Base-by-base conservation (phyloP, 1,140 invertebrate genomes). In the Anoplophora glabripennis region DNA sequence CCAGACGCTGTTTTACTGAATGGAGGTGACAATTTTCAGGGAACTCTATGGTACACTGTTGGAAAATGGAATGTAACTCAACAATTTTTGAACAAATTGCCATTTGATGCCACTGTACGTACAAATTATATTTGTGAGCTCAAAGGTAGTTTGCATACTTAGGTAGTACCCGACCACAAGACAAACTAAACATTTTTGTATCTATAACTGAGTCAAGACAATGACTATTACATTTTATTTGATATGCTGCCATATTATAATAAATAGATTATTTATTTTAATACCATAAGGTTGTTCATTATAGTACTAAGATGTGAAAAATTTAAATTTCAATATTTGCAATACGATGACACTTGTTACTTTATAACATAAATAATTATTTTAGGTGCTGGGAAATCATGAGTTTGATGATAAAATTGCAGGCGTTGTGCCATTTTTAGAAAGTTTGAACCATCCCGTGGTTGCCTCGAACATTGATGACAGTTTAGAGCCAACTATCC, bases 21-120 rank as follows among this genome's bases (percentile, higher is more conserved):
- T 73, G 91, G 85, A 0, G 92, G 92, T 0, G 92, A 94, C 73
- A 89, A 88, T 70, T 94, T 86, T 70, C 90, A 93, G 73, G 92
- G 92, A 1, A 93, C 90, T 1, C 77, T 92, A 1, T 94, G 89
- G 88, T 93, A 92, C 74, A 88, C 87, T 58, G 71, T 90, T 14
- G 82, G 87, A 56, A 81, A 84, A 59, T 92, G 89, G 83, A 86
- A 86, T 60, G 86, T 86, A 0, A 87, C 86, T 0, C 82, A 86
- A 11, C 72, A 86, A 52, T 90, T 94, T 70, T 83, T 93, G 70
- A 92, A 92, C 65, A 73, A 84, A 68, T 68, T 93, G 14, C 84
- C 84, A 1, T 86, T 90, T 58, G 89, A 93, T 62, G 91, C 83
- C 7, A 88, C 92, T 80, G 91, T 93, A 78, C 81, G 79, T 78